Evolutionary conservation across 2,888 invertebrate genomes (phyloP).

Genomic region (Muscina levida): DNA sequence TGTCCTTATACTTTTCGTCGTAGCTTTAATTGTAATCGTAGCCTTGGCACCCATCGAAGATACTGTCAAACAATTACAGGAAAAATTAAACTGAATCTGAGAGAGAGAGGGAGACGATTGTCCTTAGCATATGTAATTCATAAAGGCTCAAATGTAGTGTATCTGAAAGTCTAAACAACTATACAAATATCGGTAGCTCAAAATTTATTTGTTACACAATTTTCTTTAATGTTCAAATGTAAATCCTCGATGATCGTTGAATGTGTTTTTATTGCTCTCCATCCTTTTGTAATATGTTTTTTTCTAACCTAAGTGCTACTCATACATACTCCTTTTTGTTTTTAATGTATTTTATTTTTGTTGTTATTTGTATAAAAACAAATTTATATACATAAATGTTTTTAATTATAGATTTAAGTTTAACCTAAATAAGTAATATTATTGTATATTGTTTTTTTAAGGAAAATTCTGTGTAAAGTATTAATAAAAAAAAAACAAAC

Average conservation of each 20-base stretch:
- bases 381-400: slow-evolving; percentile 38
- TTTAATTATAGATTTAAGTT: slow-evolving; percentile 28
- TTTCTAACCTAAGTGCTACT: slow-evolving; percentile 37
- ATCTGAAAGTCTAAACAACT: background rate
- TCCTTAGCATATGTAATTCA: slow-evolving; percentile 12
- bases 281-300: slow-evolving; percentile 5
- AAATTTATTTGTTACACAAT: background rate
- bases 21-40: slow-evolving; percentile 87
- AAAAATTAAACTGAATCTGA: slow-evolving; percentile 59
- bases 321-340: slow-evolving; percentile 21
- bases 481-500: slow-evolving; percentile 53
- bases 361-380: slow-evolving; percentile 65
- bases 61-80: slow-evolving; percentile 79
- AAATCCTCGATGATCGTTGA: background rate
- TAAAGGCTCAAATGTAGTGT: slow-evolving; percentile 25
- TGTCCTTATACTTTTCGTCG: slow-evolving; percentile 85
- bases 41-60: slow-evolving; percentile 88
- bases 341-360: slow-evolving; percentile 43
- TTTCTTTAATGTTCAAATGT: background rate
- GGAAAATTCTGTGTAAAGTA: slow-evolving; percentile 53
- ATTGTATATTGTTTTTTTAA: slow-evolving; percentile 30
- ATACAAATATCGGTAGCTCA: background rate
- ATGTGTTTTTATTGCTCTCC: background rate
- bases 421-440: slow-evolving; percentile 26
- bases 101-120: slow-evolving; percentile 22